phyloP scores from a whole-genome alignment of 2,888 invertebrate species.

The Hetaerina titia region DNA sequence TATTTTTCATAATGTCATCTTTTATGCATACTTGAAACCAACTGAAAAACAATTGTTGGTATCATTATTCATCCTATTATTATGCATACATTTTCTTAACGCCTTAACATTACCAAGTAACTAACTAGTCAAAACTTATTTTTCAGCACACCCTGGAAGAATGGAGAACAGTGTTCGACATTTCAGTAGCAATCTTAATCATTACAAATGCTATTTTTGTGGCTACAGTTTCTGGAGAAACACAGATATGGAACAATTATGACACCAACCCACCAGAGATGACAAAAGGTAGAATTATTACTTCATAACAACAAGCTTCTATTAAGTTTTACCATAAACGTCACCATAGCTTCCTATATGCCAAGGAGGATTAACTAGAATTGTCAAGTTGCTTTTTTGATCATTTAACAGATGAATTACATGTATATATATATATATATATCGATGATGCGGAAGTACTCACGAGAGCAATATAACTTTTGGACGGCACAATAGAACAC shows the following conservation, averaged over 20 bases:
- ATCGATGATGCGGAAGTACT: no score
- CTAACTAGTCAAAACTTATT: not conserved
- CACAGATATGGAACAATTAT: slow-evolving; percentile 84
- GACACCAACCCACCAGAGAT: not conserved
- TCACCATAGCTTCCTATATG: no score
- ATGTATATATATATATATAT: no score
- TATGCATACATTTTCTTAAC: not conserved
- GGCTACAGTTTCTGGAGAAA: slow-evolving; percentile 86
- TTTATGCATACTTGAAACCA: not conserved
- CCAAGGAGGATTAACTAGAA: no score
- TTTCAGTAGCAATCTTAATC: slow-evolving; percentile 84
- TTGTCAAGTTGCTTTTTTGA: no score
- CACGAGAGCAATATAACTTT: no score
- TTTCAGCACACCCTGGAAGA: slow-evolving; percentile 77
- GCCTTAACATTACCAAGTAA: not conserved
- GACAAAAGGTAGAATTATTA: not conserved
- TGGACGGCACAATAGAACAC: no score
- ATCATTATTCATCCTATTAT: not conserved
- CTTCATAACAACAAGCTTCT: no score
- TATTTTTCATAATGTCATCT: not conserved
- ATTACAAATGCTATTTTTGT: slow-evolving; percentile 85
- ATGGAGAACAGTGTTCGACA: slow-evolving; percentile 91
- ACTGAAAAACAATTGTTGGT: not conserved
- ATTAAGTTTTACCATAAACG: no score
- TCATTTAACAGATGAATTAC: no score